Conservation (phyloP, 2,113 vertebrate species). For the Hydrochoerus hydrochaeris region DNA sequence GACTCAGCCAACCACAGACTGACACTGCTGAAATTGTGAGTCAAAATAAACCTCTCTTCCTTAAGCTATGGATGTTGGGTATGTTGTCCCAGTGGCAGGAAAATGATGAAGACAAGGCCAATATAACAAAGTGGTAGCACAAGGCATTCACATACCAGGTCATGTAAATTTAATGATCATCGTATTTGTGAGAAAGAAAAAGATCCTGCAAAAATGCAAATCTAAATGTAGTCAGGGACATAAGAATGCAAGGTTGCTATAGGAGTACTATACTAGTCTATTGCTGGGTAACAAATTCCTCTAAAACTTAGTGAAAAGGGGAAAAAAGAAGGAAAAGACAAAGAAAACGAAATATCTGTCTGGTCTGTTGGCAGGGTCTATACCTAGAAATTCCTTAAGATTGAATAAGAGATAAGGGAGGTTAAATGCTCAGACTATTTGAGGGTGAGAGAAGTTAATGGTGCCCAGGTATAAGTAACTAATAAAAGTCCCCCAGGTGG, state of each 20-base stretch:
- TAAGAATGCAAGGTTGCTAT: neutral
- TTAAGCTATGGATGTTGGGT: neutral
- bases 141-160: neutral
- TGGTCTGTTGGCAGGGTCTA: neutral
- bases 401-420: neutral
- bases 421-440: neutral
- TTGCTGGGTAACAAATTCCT: neutral
- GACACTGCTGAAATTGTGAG: neutral
- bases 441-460: neutral
- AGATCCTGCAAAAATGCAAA: neutral
- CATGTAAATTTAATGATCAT: neutral
- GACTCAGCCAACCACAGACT: neutral
- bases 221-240: neutral
- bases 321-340: neutral
- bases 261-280: neutral
- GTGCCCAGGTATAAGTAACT: neutral
- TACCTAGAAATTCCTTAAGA: neutral
- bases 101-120: neutral
- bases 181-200: conserved; percentile 26
- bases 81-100: neutral
- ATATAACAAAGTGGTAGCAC: neutral
- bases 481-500: neutral
- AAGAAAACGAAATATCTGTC: neutral
- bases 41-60: neutral
- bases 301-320: neutral